These are phyloP conservation scores for Dallia pectoralis DNA, from an alignment of 2,797 vertebrate genomes.

Conservation along the genomic window DNA sequence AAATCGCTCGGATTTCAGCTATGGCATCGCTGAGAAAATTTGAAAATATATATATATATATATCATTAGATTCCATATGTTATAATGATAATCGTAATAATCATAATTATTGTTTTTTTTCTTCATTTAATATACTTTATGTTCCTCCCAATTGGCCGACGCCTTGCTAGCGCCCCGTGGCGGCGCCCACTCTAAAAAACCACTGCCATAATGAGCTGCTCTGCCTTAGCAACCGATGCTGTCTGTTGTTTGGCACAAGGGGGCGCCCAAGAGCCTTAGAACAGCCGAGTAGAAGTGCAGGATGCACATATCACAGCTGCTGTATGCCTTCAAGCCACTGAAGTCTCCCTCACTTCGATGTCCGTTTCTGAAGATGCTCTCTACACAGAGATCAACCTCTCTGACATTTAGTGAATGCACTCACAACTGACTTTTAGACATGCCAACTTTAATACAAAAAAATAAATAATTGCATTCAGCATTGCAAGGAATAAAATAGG, in stretches of 20 bases:
- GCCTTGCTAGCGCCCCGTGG: too few species aligned
- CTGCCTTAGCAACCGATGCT: constrained; percentile 4
- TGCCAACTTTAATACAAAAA: not conserved
- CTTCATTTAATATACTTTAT: too few species aligned
- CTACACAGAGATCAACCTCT: not conserved
- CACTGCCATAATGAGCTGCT: not conserved
- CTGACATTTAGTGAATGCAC: constrained; percentile 6
- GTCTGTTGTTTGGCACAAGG: constrained; percentile 7
- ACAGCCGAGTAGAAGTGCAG: not conserved
- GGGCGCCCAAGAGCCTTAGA: constrained; percentile 8
- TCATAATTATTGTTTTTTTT: too few species aligned
- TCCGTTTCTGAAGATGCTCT: not conserved
- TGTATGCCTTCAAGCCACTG: not conserved
- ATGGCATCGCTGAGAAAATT: constrained; percentile 87
- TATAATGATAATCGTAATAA: too few species aligned
- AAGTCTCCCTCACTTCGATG: not conserved
- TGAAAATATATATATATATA: too few species aligned
- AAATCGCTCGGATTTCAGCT: constrained; percentile 96
- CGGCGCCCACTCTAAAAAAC: not conserved
- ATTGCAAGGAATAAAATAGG: not conserved
- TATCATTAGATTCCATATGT: too few species aligned
- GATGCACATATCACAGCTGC: not conserved
- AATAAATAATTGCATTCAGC: not conserved
- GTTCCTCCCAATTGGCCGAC: too few species aligned
- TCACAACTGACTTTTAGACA: not conserved